Evolutionary conservation across 2,113 vertebrate genomes (phyloP).

Genomic region (Chaetorhynchus papuensis): DNA sequence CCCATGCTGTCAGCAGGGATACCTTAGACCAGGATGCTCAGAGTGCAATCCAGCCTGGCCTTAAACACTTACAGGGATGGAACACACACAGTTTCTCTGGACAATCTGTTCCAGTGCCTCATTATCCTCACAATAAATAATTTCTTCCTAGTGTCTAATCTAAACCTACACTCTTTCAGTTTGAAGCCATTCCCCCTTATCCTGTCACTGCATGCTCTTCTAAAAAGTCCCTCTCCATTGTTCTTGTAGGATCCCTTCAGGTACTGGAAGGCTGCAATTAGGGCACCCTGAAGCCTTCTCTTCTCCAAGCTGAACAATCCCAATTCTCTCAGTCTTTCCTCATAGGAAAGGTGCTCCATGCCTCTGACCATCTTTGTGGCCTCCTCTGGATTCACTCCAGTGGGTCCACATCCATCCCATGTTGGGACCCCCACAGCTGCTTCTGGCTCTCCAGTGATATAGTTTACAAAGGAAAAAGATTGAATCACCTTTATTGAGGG

Average conservation of each 20-base stretch:
- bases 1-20: background rate
- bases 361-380: background rate
- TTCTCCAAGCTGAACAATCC: background rate
- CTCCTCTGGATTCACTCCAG: background rate
- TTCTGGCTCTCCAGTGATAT: background rate
- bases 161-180: background rate
- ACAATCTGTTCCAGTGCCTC: background rate
- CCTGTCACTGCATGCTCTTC: background rate
- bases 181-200: background rate
- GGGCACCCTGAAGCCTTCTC: accelerated
- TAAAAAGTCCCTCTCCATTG: background rate
- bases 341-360: background rate
- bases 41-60: background rate
- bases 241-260: background rate
- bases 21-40: background rate
- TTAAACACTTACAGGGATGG: background rate
- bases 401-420: background rate
- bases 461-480: background rate
- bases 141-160: background rate
- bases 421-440: background rate
- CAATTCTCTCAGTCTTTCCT: background rate
- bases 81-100: background rate
- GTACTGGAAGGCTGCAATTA: background rate
- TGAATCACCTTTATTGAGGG: background rate
- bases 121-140: background rate